A percentile compares a stretch with the other conserved stretches of the same genome.
Conservation (phyloP, 2,888 invertebrate genomes). For the Selenia dentaria region DNA sequence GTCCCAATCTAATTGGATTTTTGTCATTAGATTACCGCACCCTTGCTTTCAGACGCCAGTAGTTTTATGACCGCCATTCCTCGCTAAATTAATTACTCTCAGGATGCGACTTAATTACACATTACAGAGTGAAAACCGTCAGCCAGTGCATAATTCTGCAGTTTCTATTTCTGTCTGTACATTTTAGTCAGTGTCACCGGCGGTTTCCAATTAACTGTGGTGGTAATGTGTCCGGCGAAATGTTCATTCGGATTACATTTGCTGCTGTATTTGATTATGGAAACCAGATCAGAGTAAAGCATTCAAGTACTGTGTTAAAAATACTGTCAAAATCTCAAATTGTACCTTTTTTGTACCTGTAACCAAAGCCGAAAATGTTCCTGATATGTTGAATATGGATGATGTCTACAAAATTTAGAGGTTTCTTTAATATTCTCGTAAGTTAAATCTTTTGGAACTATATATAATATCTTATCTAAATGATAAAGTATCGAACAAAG, state of each 20-base stretch:
- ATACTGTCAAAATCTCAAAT: too few relatives aligned
- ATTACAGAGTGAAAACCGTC: constrained; percentile 28
- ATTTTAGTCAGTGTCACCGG: constrained; percentile 34
- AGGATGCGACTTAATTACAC: constrained; percentile 37
- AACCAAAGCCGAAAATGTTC: too few relatives aligned
- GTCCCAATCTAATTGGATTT: constrained; percentile 36
- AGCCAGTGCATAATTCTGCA: constrained; percentile 33
- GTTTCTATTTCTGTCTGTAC: constrained; percentile 31
- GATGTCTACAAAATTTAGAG: too few relatives aligned
- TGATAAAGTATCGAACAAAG: too few relatives aligned
- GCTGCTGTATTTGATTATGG: too few relatives aligned
- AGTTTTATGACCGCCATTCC: constrained; percentile 29
- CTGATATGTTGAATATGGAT: too few relatives aligned
- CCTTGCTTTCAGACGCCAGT: constrained; percentile 16
- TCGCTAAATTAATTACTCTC: constrained; percentile 36
- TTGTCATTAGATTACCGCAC: constrained; percentile 39
- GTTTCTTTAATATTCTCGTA: too few relatives aligned
- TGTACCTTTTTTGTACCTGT: too few relatives aligned
- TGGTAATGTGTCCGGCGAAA: constrained; percentile 1
- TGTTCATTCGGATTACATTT: constrained; percentile 1
- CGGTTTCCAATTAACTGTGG: constrained; percentile 39
- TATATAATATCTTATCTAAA: too few relatives aligned
- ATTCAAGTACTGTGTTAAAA: too few relatives aligned
- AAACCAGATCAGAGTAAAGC: too few relatives aligned
- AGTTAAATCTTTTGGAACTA: too few relatives aligned